Evolutionary conservation across 2,113 vertebrate genomes (phyloP), one percentile per base, ranked within the genome.

Genomic region (Crocuta crocuta): DNA sequence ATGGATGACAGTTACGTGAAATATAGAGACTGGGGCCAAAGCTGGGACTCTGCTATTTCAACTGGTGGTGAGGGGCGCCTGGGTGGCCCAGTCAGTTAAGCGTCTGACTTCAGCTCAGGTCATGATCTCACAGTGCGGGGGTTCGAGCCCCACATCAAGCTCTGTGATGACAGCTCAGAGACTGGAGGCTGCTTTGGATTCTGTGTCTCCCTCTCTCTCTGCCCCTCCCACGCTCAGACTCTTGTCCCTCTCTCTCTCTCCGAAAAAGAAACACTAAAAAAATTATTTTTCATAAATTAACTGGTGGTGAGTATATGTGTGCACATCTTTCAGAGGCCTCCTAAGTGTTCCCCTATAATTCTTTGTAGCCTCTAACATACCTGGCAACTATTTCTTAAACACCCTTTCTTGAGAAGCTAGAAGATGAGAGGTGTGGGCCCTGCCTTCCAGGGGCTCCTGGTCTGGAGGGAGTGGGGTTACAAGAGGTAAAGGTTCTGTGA

Each of bases 401-500:
- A 55, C 39, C 11, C 5, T 90, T 92, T 82, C 70, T 73, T 83
- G 55, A 96, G 83, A 94, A 80, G 63, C 70, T 89, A 24, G 3
- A 94, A 82, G 63, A 87, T 80, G 63, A 83, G 78, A 96, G 84
- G 12, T 89, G 48, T 85, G 82, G 50, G 63, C 33, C 31, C 55
- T 89, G 48, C 48, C 43, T 31, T 95, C 28, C 79, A 83, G 15
- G 3, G 21, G 82, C 33, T 94, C 50, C 33, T n/a, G 73, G 66
- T 70, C n/a, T 89, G 82, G 35, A 96, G 21, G 13, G 10, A 23
- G 5, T 61, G 50, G 26, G 43, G 87, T 66, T 26, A 79, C 0
- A 88, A 45, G 26, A 85, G 16, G 10, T 61, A 50, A 85, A 24
- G 63, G 35, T 13, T 68, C 31, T 91, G 19, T 50, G 58, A 15